Evolutionary conservation across 2,888 invertebrate genomes (phyloP), one percentile per base, ranked within the genome.

Genomic region (Lacanobia oleracea): DNA sequence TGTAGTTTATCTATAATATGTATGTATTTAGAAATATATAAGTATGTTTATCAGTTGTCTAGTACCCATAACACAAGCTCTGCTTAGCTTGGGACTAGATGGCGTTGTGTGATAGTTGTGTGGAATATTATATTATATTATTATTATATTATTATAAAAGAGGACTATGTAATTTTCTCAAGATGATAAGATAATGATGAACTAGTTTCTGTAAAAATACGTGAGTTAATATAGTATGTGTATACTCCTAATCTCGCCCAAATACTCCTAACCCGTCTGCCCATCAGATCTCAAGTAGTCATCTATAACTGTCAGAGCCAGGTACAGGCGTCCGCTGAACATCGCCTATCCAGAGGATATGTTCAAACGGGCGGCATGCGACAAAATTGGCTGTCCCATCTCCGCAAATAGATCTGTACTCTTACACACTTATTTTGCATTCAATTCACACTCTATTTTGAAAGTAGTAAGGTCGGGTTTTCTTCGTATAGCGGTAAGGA

Each of bases 331-430:
- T 54, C 67, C 59, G 10, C 23, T 72, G 73, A 78, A 75, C 79
- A 68, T 68, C 21, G 27, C 68, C 72, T 72, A 79, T 77, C 78
- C 77, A 74, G 77, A 77, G 84, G 79, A 84, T 83, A 83, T 87
- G 82, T 84, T 83, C 85, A 88, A 89, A 88, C 84, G 86, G 83
- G 78, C 85, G 88, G 86, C 83, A 85, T 86, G 86, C 88, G 87
- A 89, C 89, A 87, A 92, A 93, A 93, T 93, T 93, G 93, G 91
- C 90, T 92, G 91, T 92, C 91, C 89, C 87, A 84, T 86, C 87
- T 86, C 82, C 86, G 89, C 72, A 90, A 92, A 92, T 92, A 89
- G 91, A 92, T 91, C 89, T 90, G 86, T 78, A 72, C 87, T 85
- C 89, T 91, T 89, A 86, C 88, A 82, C 86, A 62, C 48, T 57